Evolutionary conservation across 2,888 invertebrate genomes (phyloP).

Genomic region (Xestia ashworthii): DNA sequence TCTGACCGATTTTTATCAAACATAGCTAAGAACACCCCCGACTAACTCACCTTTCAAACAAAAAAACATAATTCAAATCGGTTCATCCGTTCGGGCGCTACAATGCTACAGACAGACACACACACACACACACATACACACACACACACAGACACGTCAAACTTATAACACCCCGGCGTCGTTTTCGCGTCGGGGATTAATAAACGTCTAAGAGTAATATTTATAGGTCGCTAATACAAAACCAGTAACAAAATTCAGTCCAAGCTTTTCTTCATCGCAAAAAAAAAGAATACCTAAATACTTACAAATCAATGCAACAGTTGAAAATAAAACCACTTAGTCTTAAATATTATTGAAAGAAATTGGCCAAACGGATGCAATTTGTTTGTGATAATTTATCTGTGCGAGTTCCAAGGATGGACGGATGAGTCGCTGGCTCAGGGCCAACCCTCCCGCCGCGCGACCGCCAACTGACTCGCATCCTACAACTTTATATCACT

Average conservation of each 20-base stretch:
- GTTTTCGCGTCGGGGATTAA: too few species aligned
- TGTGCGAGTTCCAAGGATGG: constrained; percentile 66
- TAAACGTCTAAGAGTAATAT: not conserved
- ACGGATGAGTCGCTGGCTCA: constrained; percentile 71
- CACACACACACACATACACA: too few species aligned
- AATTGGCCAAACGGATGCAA: constrained; percentile 69
- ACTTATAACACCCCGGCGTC: too few species aligned
- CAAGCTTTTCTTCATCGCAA: not conserved
- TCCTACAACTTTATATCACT: constrained; percentile 64
- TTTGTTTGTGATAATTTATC: constrained; percentile 74
- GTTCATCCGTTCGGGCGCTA: too few species aligned
- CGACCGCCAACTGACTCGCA: constrained; percentile 61
- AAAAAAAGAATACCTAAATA: not conserved
- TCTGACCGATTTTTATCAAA: too few species aligned
- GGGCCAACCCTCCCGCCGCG: constrained; percentile 68
- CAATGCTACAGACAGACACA: too few species aligned
- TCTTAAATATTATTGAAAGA: constrained; percentile 65
- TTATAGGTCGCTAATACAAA: not conserved
- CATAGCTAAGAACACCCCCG: too few species aligned
- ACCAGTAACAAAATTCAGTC: not conserved
- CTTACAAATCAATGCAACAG: constrained; percentile 61
- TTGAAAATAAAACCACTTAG: constrained; percentile 53
- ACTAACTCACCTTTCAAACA: too few species aligned
- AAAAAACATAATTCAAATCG: too few species aligned
- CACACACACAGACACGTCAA: too few species aligned